Evolutionary conservation across 2,797 vertebrate genomes (phyloP).

Genomic region (Benthosema pterotum): DNA sequence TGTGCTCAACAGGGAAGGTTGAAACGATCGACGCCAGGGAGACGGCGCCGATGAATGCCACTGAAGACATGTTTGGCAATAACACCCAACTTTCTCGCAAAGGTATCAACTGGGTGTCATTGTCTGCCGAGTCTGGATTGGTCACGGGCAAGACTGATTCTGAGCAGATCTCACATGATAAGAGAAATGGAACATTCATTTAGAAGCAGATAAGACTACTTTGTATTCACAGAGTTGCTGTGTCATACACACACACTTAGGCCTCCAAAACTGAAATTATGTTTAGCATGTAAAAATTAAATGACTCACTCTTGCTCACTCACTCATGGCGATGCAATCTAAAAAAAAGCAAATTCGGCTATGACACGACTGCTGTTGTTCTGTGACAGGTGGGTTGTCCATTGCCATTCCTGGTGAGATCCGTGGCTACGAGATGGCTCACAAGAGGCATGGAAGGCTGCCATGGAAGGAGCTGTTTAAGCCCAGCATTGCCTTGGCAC

Average conservation of each 20-base stretch:
- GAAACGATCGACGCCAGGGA: slow-evolving; percentile 94
- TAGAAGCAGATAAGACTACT: not conserved
- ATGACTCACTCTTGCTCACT: no score
- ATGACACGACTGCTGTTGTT: slow-evolving; percentile 21
- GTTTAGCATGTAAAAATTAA: no score
- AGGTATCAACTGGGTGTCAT: slow-evolving; percentile 74
- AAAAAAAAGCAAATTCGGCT: slow-evolving; percentile 13
- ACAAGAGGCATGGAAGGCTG: slow-evolving; percentile 89
- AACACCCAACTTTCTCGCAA: slow-evolving; percentile 82
- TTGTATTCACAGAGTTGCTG: no score
- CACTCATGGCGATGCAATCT: not conserved
- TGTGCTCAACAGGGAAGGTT: slow-evolving; percentile 79
- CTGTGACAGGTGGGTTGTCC: slow-evolving; percentile 86
- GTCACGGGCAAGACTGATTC: not conserved
- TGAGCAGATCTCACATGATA: slow-evolving; percentile 11
- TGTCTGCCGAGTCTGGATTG: slow-evolving; percentile 8
- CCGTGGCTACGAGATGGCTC: slow-evolving; percentile 92
- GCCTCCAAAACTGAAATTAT: no score
- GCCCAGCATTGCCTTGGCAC: slow-evolving; percentile 92
- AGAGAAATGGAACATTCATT: slow-evolving; percentile 2
- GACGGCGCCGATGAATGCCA: slow-evolving; percentile 85
- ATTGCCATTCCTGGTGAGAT: slow-evolving; percentile 96
- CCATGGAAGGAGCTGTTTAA: slow-evolving; percentile 92
- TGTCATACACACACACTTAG: no score
- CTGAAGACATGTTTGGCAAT: slow-evolving; percentile 87